These are phyloP conservation scores for Zoroaster sp. DNA, from an alignment of 53 echinoderm and acorn worm species.

Conservation along the genomic window DNA sequence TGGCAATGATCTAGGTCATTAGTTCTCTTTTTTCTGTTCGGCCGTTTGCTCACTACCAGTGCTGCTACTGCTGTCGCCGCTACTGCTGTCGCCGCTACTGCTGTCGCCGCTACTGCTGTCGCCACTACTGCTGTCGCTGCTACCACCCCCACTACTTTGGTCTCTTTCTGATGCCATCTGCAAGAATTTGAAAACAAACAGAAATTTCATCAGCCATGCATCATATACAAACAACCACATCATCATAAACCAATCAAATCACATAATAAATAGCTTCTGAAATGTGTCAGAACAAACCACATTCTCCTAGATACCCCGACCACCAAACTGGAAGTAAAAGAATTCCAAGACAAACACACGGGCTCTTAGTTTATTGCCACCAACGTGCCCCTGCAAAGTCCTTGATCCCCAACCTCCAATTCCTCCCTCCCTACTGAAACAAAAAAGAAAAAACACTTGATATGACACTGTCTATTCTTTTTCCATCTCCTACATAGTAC, in stretches of 20 bases:
- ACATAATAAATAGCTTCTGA: too few relatives aligned
- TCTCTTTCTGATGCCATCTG: slow-evolving; percentile 83
- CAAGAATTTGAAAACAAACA: neutral
- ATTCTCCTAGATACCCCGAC: too few relatives aligned
- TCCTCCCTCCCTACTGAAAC: neutral
- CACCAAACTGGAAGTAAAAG: too few relatives aligned
- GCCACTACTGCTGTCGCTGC: slow-evolving; percentile 6
- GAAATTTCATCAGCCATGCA: neutral
- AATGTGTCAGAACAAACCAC: too few relatives aligned
- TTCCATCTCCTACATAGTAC: neutral
- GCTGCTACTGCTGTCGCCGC: slow-evolving; percentile 26
- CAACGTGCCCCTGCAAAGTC: too few relatives aligned
- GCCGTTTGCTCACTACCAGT: slow-evolving; percentile 17
- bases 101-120: neutral
- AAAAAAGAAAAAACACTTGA: neutral
- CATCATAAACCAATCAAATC: too few relatives aligned
- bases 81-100: neutral
- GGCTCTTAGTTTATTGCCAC: too few relatives aligned
- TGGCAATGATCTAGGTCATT: neutral
- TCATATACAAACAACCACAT: too few relatives aligned
- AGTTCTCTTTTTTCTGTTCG: slow-evolving; percentile 53
- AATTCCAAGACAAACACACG: too few relatives aligned
- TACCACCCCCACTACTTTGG: slow-evolving; percentile 29
- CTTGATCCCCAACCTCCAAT: too few relatives aligned
- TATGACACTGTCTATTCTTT: neutral